These are phyloP conservation scores for Minunthozetes semirufus DNA, from an alignment of 2,888 invertebrate species.

Conservation along the genomic window DNA sequence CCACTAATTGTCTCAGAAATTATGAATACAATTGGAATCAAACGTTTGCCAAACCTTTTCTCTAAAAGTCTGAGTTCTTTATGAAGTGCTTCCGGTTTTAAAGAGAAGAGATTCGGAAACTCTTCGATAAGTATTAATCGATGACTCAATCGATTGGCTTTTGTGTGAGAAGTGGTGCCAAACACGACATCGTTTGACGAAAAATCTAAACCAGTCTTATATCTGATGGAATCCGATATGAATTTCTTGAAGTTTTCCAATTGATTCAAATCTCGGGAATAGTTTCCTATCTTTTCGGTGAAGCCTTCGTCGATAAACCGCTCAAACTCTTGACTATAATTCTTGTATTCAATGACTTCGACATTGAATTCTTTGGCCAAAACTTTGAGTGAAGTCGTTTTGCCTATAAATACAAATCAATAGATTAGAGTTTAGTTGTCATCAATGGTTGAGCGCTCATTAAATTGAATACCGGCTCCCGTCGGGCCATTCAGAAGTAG, in stretches of 20 bases:
- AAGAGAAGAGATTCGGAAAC: conserved; percentile 4
- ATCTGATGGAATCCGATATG: background rate
- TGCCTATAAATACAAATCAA: conserved; percentile 9
- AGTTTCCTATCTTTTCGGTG: background rate
- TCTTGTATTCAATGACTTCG: conserved; percentile 20
- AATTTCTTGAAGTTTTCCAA: conserved; percentile 15
- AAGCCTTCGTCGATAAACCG: background rate
- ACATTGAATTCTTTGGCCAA: conserved; percentile 26
- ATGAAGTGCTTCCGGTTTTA: conserved; percentile 26
- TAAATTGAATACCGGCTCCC: background rate
- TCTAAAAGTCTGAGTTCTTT: conserved; percentile 15
- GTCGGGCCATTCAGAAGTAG: conserved; percentile 25
- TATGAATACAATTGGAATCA: conserved; percentile 28
- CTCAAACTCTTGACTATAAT: background rate
- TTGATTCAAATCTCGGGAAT: background rate
- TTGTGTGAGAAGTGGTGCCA: background rate
- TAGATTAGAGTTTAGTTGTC: background rate
- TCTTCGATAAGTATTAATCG: conserved; percentile 25
- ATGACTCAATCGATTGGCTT: background rate
- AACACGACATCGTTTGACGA: background rate
- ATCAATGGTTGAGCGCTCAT: background rate
- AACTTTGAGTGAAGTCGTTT: conserved; percentile 24
- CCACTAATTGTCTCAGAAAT: conserved; percentile 25
- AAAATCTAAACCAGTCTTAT: background rate
- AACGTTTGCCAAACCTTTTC: background rate